These are phyloP conservation scores for Autographa pulchrina DNA, from an alignment of 2,888 invertebrate genomes.

Conservation along the genomic window DNA sequence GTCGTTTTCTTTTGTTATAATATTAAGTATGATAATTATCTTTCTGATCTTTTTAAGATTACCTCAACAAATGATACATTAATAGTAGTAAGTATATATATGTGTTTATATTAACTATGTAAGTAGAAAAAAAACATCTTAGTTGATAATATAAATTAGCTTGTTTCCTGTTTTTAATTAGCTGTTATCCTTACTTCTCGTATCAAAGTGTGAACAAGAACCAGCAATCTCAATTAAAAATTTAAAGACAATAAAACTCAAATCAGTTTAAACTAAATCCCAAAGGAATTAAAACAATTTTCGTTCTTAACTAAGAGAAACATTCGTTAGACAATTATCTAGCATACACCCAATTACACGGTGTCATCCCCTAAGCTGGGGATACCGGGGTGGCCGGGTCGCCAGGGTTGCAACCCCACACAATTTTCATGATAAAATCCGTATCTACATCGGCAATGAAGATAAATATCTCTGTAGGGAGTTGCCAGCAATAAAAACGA, in stretches of 20 bases:
- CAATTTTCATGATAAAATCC: slow-evolving; percentile 84
- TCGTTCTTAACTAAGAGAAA: slow-evolving; percentile 61
- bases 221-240: neutral
- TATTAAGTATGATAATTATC: slow-evolving; percentile 10
- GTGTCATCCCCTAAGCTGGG: slow-evolving; percentile 76
- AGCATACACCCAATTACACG: slow-evolving; percentile 82
- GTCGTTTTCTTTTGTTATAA: neutral
- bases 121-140: too few relatives aligned
- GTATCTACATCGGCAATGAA: slow-evolving; percentile 82
- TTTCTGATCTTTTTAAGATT: neutral
- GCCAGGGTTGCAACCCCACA: slow-evolving; percentile 64
- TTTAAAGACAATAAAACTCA: neutral
- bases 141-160: too few relatives aligned
- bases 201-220: neutral
- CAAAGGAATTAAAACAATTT: slow-evolving; percentile 78
- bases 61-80: too few relatives aligned
- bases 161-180: too few relatives aligned
- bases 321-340: slow-evolving; percentile 84
- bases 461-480: slow-evolving; percentile 87
- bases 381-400: too few relatives aligned
- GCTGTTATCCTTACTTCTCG: too few relatives aligned
- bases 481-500: slow-evolving; percentile 82
- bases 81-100: too few relatives aligned
- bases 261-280: slow-evolving; percentile 61
- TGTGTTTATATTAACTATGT: too few relatives aligned